Conservation (phyloP, 2,113 vertebrate genomes). For the Zosterops japonicus region DNA sequence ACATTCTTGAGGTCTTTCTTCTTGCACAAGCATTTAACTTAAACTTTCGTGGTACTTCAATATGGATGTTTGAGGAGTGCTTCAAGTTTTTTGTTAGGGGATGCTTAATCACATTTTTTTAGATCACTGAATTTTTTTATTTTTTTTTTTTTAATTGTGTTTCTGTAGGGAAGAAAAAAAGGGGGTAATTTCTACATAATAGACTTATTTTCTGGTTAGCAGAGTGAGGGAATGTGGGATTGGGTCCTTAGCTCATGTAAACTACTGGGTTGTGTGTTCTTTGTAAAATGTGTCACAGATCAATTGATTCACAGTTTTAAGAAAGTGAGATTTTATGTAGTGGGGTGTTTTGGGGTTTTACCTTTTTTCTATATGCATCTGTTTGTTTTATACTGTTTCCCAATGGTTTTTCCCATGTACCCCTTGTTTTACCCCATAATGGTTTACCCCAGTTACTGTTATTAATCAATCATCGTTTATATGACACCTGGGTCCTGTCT, state of each 20-base stretch:
- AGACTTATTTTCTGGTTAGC: not conserved
- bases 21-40: not conserved
- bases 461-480: too few species aligned
- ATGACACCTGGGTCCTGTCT: too few species aligned
- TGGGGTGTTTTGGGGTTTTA: too few species aligned
- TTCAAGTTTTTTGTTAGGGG: not conserved
- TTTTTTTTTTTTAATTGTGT: accelerated
- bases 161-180: not conserved
- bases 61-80: not conserved
- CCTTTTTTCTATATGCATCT: too few species aligned
- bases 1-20: not conserved
- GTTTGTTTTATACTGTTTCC: too few species aligned
- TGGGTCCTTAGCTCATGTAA: not conserved
- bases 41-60: not conserved
- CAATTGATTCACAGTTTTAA: not conserved
- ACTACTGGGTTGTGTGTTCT: not conserved
- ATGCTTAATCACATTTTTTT: not conserved
- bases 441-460: too few species aligned
- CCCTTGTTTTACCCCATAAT: too few species aligned
- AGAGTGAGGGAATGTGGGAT: not conserved
- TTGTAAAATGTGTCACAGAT: not conserved
- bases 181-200: not conserved
- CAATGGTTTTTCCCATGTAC: too few species aligned
- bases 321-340: not conserved
- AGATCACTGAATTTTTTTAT: not conserved